Base-by-base conservation (phyloP, 1,140 invertebrate genomes). In the Panagrolaimus sp. region DNA sequence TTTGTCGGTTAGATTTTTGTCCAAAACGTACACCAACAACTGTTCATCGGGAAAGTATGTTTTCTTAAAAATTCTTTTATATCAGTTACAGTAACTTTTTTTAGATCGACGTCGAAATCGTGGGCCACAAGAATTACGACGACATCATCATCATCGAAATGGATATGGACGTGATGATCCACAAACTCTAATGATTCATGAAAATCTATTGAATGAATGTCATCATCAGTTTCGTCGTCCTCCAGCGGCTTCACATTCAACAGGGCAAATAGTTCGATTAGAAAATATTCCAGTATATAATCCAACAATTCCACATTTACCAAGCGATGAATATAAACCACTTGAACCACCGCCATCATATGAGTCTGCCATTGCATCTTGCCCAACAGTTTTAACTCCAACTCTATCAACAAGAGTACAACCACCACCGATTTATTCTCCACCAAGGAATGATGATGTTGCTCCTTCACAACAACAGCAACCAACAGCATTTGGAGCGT, bases 1-100 rank as follows among this genome's bases (percentile, higher is more conserved):
- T 77, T 69, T 77, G 76, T 51, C 74, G 76, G 16, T 47, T 80
- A 14, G 76, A 77, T 66, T 69, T 77, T 11, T 77, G 78, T 46
- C 70, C 76, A 43, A 48, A 62, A 14, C 65, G 75, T 11, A 57
- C 20, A 13, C 27, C 27, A 27, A 27, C 51, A 11, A 57, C 51
- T 11, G 51, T 27, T 16, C 27, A 27, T 23, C 20, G 20, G 0
- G 51, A 20, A 27, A 27, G 20, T 57, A 57, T 57, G 20, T 57
- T 57, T n/a, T n/a, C n/a, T n/a, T 23, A 25, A 57, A 16, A 8
- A 27, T 0, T 4, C 51, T 57, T 57, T n/a, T 57, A 20, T 20
- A 57, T 11, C 20, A 11, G 20, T 57, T 25, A 11, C 9, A 27
- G 20, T 57, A 20, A 16, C 20, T 11, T 14, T 57, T 16, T 57